Evolutionary conservation across 1,140 invertebrate genomes (phyloP).

Genomic region (Oncopodura yosiiana): DNA sequence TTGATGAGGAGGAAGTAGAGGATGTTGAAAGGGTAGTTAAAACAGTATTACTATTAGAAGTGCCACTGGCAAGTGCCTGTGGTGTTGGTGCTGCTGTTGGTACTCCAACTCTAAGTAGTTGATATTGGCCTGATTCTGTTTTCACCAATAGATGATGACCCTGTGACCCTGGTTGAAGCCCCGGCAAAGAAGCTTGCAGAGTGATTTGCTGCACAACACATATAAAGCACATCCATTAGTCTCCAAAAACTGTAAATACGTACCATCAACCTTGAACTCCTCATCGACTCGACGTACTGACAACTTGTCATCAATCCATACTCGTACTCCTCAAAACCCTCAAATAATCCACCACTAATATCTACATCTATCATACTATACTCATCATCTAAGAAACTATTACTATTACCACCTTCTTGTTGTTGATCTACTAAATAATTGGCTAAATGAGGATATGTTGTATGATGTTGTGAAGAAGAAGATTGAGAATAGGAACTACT

Average conservation of each 20-base stretch:
- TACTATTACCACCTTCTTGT: constrained; percentile 3
- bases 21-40: constrained; percentile 1
- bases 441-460: constrained; percentile 5
- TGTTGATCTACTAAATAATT: constrained; percentile 7
- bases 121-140: constrained; percentile 89
- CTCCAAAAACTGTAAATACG: constrained; percentile 25
- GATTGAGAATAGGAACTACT: neutral
- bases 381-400: too few species aligned
- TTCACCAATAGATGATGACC: constrained; percentile 52
- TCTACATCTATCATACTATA: too few species aligned
- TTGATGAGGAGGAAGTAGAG: constrained; percentile 17
- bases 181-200: constrained; percentile 70
- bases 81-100: constrained; percentile 47
- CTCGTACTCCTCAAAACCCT: too few species aligned
- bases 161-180: constrained; percentile 67
- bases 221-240: constrained; percentile 39
- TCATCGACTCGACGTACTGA: constrained; percentile 29
- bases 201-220: constrained; percentile 57
- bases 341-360: too few species aligned
- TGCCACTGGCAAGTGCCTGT: constrained; percentile 45
- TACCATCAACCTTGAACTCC: constrained; percentile 36
- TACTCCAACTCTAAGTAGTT: constrained; percentile 75
- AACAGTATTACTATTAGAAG: constrained; percentile 17
- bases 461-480: neutral
- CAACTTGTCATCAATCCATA: constrained; percentile 13